A percentile compares a stretch with the other conserved stretches of the same genome.
Conservation (phyloP, 92 coral and sea anemone species). For the Zoanthus sociatus region DNA sequence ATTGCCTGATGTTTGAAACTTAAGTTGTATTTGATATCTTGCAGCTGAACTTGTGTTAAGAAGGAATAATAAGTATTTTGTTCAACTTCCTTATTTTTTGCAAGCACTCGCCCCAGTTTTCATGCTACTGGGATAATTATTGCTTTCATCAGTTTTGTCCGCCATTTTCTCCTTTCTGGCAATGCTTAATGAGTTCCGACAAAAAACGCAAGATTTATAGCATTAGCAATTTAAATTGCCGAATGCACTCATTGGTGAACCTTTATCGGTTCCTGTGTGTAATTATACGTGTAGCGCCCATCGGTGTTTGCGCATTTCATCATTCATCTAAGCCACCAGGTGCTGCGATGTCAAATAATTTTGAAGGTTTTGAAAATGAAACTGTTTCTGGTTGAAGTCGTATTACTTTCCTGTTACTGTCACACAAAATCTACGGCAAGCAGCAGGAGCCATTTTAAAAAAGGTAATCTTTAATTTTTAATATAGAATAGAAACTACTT, state of each 20-base stretch:
- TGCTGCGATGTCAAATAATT: background rate
- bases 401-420: background rate
- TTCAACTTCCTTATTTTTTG: no score
- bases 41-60: no score
- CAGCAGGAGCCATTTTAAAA: background rate
- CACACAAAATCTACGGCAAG: background rate
- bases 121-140: no score
- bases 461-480: background rate
- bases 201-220: background rate
- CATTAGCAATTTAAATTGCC: background rate
- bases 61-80: no score
- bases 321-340: background rate
- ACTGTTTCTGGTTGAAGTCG: background rate
- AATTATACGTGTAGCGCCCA: background rate
- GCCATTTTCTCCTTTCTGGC: background rate
- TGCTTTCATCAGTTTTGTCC: background rate
- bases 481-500: background rate
- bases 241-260: background rate
- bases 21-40: no score
- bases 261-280: background rate
- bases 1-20: no score
- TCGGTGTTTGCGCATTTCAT: background rate
- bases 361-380: background rate
- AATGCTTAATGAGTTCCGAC: background rate
- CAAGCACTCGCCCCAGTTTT: no score